Base-by-base conservation (phyloP, 2,888 invertebrate genomes). In the Tachina fera region DNA sequence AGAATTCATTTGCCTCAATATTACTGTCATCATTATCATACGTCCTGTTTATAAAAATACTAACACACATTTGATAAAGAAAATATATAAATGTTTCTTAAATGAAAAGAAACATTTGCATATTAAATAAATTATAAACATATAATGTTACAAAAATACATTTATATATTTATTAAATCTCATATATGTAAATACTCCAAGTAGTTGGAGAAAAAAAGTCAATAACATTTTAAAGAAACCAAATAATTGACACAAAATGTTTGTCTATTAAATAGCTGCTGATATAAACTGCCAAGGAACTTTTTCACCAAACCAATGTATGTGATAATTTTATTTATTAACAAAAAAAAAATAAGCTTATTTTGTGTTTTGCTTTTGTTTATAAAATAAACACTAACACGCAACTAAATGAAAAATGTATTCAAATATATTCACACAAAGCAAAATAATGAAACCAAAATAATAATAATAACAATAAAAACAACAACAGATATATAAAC, bases 1-100 rank as follows among this genome's bases (percentile, higher is more conserved):
- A 63, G 49, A 68, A 83, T 78, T 78, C 72, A 67, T 77, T 56
- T 63, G 31, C 56, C 8, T 43, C 13, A 74, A 70, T 79, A 56
- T 70, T 60, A 60, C 67, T 74, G 70, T 83, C 61, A 72, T 77
- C 71, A 77, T 58, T 51, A 76, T 65, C 51, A 53, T 22, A 58
- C 31, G 58, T 71, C 71, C 45, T 71, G 13, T 31, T 31, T 79
- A 56, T 16, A 31, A 31, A 39, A 13, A 47, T 14, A 67, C 31
- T 31, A 31, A 39, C 47, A 58, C 9, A 47, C 53, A 61, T 19
- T 58, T 39, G 9, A 76, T 47, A 39, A 31, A 31, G 5, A 31
- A 31, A 31, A 31, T 31, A 6, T 31, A 31, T 31, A 60, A 22
- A 39, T 14, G 10, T 31, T 2, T 39, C 0, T 31, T 31, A 31